phyloP scores from a whole-genome alignment of 2,888 invertebrate species.

The Diogma glabrata region DNA sequence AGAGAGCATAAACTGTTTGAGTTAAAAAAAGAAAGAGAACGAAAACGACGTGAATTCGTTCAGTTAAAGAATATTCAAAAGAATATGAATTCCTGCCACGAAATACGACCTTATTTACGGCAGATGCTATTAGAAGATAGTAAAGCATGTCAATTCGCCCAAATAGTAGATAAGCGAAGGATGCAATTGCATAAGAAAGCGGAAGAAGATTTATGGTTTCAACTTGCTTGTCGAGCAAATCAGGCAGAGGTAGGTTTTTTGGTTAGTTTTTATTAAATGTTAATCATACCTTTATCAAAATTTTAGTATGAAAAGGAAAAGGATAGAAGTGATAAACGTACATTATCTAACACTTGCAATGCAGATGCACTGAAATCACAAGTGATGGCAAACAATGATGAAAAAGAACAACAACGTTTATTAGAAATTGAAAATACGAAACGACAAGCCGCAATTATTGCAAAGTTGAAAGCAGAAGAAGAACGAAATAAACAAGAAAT shows the following conservation, averaged over 20 bases:
- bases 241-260: too few species aligned
- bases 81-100: background rate
- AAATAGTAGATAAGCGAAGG: background rate
- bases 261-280: background rate
- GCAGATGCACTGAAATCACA: background rate
- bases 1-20: background rate
- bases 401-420: background rate
- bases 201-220: background rate
- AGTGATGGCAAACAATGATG: background rate
- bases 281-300: too few species aligned
- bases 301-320: background rate
- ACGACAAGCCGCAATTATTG: background rate
- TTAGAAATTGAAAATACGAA: background rate
- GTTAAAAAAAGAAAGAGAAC: background rate
- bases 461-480: background rate
- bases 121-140: background rate
- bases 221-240: background rate
- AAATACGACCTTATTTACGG: constrained; percentile 4
- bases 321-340: background rate
- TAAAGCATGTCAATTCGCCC: constrained; percentile 1
- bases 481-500: background rate
- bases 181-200: background rate
- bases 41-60: background rate
- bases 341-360: background rate
- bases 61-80: constrained; percentile 1